Conservation (phyloP, 2,797 vertebrate species). For the Anisognathus igniventris region DNA sequence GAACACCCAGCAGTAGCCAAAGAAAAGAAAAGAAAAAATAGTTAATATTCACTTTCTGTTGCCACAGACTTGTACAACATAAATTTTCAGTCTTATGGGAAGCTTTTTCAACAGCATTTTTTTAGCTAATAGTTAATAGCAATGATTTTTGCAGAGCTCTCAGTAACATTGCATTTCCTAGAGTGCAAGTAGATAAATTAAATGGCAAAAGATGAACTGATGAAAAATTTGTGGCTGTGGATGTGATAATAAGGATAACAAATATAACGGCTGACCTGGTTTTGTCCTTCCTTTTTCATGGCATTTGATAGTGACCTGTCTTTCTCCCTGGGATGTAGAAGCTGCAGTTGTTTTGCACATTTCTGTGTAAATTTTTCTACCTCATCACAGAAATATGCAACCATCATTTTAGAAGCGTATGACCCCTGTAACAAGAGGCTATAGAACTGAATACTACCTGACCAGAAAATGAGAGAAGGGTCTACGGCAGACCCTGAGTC, state of each 20-base stretch:
- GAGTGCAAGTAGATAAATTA: not conserved
- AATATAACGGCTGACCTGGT: not conserved
- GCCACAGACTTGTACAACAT: not conserved
- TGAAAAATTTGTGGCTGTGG: not conserved
- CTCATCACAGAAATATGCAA: slow-evolving; percentile 9
- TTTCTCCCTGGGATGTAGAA: not conserved
- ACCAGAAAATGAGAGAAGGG: not conserved
- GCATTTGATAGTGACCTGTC: not conserved
- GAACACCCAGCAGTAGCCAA: slow-evolving; percentile 25
- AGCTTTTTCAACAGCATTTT: not conserved
- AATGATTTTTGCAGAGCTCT: slow-evolving; percentile 9
- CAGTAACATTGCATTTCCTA: not conserved
- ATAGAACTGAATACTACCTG: not conserved
- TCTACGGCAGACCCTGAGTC: not conserved
- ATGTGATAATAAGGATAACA: not conserved
- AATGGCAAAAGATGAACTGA: not conserved
- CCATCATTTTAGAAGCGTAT: not conserved
- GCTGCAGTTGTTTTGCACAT: not conserved
- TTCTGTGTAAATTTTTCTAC: not conserved
- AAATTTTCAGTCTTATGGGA: slow-evolving; percentile 22
- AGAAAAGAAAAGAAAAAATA: slow-evolving; percentile 37
- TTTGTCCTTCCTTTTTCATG: not conserved
- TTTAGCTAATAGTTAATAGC: not conserved
- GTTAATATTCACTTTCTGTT: slow-evolving; percentile 23
- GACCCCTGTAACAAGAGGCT: not conserved